These are phyloP conservation scores for Tetramorium simillimum DNA, from an alignment of 1,140 invertebrate species.

Conservation along the genomic window DNA sequence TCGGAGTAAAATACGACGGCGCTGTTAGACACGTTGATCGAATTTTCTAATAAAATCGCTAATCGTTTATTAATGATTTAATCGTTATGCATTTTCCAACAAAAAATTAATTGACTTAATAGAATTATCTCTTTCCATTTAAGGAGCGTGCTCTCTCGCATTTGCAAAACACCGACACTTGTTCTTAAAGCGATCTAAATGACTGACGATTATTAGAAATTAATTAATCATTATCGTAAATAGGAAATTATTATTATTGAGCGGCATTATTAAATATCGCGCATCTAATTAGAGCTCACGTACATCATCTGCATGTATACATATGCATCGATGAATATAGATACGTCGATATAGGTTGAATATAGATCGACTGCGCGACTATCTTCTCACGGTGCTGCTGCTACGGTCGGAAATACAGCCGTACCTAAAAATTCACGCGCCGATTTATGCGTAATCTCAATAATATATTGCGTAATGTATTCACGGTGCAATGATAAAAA, in stretches of 20 bases:
- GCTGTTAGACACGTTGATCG: background rate
- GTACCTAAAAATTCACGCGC: background rate
- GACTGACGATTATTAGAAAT: conserved; percentile 22
- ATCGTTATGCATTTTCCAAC: background rate
- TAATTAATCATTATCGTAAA: conserved; percentile 8
- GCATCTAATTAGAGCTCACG: conserved; percentile 34
- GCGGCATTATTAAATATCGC: conserved; percentile 6
- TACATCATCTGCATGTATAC: conserved; percentile 29
- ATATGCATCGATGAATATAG: conserved; percentile 39
- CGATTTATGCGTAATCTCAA: background rate
- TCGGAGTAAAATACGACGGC: background rate
- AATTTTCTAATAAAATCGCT: background rate
- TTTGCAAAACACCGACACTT: background rate
- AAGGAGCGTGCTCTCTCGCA: background rate
- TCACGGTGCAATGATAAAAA: background rate
- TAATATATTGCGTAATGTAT: background rate
- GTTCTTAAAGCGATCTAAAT: background rate
- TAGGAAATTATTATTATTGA: conserved; percentile 37
- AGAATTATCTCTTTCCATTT: conserved; percentile 18
- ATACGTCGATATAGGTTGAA: background rate
- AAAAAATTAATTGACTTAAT: background rate
- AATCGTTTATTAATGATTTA: background rate
- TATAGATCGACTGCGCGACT: conserved; percentile 10
- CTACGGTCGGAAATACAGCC: background rate
- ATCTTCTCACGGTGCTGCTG: background rate